These are phyloP conservation scores for Dascyllus trimaculatus DNA, from an alignment of 2,113 vertebrate genomes.

Conservation along the genomic window DNA sequence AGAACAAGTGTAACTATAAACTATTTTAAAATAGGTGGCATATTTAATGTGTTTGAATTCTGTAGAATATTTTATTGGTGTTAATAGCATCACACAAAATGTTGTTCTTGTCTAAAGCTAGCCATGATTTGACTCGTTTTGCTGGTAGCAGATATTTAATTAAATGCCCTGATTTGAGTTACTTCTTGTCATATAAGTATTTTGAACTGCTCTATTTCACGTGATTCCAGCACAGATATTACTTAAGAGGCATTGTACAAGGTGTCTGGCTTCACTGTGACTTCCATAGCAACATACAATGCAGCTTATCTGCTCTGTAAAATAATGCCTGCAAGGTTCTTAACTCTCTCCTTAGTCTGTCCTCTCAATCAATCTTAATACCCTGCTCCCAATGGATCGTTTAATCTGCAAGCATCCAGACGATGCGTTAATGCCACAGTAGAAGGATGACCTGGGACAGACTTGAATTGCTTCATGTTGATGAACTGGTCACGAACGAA, in stretches of 20 bases:
- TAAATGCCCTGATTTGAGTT: neutral
- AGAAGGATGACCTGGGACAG: slow-evolving; percentile 43
- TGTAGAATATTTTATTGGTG: neutral
- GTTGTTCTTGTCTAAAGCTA: neutral
- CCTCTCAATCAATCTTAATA: slow-evolving; percentile 71
- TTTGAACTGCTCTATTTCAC: slow-evolving; percentile 25
- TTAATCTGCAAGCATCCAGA: slow-evolving; percentile 67
- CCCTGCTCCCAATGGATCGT: slow-evolving; percentile 62
- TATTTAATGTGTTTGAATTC: neutral
- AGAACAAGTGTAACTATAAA: too few species aligned
- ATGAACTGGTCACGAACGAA: slow-evolving; percentile 17
- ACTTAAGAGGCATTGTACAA: slow-evolving; percentile 8
- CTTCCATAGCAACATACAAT: slow-evolving; percentile 59
- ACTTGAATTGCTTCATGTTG: slow-evolving; percentile 33
- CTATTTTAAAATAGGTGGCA: too few species aligned
- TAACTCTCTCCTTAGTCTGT: slow-evolving; percentile 64
- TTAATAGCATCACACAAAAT: neutral
- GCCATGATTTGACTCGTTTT: neutral
- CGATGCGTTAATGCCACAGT: slow-evolving; percentile 57
- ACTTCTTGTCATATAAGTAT: neutral
- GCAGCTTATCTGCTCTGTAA: slow-evolving; percentile 60
- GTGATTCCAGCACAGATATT: slow-evolving; percentile 5
- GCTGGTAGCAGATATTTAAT: neutral
- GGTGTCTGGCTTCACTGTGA: slow-evolving; percentile 35
- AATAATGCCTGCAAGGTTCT: slow-evolving; percentile 58